Evolutionary conservation across 2,797 vertebrate genomes (phyloP).

Genomic region (Morelia viridis): DNA sequence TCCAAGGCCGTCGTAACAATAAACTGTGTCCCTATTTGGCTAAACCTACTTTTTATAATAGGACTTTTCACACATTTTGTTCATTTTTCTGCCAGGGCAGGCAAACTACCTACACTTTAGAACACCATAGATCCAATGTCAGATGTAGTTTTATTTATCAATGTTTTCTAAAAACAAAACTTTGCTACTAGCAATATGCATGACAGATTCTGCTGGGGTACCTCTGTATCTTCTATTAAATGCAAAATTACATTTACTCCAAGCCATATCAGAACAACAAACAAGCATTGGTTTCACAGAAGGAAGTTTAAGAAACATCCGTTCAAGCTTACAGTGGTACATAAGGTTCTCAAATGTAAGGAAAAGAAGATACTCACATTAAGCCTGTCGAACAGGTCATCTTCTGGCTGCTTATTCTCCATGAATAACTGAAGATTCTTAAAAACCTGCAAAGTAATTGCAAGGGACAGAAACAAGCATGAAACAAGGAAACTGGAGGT

Average conservation of each 20-base stretch:
- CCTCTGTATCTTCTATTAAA: neutral
- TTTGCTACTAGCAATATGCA: neutral
- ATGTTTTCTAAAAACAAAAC: neutral
- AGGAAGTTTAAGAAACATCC: neutral
- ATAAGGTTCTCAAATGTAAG: neutral
- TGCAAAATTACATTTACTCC: neutral
- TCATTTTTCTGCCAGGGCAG: neutral
- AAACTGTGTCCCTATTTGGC: no score
- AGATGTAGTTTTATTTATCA: neutral
- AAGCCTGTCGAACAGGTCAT: conserved; percentile 95
- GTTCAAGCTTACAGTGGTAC: no score
- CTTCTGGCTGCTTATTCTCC: conserved; percentile 96
- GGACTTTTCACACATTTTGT: neutral
- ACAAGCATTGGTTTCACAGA: neutral
- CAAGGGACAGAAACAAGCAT: conserved; percentile 38
- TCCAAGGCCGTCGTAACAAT: no score
- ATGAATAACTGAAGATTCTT: conserved; percentile 97
- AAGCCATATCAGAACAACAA: neutral
- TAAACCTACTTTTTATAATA: neutral
- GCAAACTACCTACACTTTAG: neutral
- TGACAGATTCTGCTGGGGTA: neutral
- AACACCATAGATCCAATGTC: neutral
- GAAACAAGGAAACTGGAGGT: neutral
- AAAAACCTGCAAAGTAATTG: conserved; percentile 81
- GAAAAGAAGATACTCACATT: conserved; percentile 81